Conservation (phyloP, 2,888 invertebrate species). For the Galerucella nymphaeae region DNA sequence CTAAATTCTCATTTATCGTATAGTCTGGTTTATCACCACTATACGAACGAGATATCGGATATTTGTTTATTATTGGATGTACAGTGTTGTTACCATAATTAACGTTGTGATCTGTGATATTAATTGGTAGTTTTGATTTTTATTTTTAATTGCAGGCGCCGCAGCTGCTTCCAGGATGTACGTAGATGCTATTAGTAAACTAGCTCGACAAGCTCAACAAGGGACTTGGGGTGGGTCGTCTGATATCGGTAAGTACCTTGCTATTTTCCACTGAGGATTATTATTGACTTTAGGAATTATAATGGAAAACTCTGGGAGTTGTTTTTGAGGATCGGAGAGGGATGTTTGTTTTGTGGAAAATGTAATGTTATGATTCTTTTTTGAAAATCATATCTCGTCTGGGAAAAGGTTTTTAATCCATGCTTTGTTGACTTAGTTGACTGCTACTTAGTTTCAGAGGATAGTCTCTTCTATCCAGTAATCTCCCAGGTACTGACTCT, state of each 20-base stretch:
- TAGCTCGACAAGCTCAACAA: slow-evolving; percentile 90
- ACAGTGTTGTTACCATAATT: too few relatives aligned
- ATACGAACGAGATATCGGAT: background rate
- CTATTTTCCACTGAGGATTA: slow-evolving; percentile 21
- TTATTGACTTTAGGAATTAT: slow-evolving; percentile 33
- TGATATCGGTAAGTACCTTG: slow-evolving; percentile 81
- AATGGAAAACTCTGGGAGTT: slow-evolving; percentile 25
- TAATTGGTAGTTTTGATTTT: background rate
- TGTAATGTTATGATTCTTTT: too few relatives aligned
- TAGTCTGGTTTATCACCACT: background rate
- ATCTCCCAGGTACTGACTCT: too few relatives aligned
- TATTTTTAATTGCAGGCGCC: slow-evolving; percentile 73
- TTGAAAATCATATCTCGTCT: too few relatives aligned
- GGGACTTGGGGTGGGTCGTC: slow-evolving; percentile 90
- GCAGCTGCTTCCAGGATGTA: slow-evolving; percentile 89
- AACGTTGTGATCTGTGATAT: too few relatives aligned
- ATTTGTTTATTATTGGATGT: background rate
- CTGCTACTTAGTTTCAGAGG: too few relatives aligned
- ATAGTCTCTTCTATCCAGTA: too few relatives aligned
- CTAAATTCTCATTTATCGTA: slow-evolving; percentile 8
- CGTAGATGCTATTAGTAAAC: slow-evolving; percentile 88
- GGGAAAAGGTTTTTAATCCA: too few relatives aligned
- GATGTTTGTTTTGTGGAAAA: too few relatives aligned
- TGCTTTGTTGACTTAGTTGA: too few relatives aligned
- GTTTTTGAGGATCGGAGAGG: background rate